phyloP scores from a whole-genome alignment of 2,888 invertebrate species.

The Galerucella calmariensis region DNA sequence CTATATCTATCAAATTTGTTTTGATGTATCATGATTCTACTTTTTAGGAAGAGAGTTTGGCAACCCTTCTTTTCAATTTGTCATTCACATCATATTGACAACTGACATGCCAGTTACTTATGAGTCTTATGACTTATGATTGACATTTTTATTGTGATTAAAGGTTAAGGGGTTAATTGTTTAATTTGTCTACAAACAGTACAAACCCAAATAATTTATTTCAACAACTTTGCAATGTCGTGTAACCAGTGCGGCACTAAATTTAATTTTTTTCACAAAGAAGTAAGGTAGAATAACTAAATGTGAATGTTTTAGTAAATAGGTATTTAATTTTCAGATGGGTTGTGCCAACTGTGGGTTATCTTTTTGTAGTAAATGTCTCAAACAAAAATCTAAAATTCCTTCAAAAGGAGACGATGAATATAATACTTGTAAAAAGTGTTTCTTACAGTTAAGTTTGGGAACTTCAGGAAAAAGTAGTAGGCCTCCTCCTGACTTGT shows the following conservation, averaged over 20 bases:
- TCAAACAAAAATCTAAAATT: conserved; percentile 76
- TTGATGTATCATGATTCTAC: too few species aligned
- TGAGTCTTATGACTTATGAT: too few species aligned
- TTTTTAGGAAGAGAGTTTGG: neutral
- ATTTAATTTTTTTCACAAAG: conserved; percentile 78
- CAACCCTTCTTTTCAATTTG: neutral
- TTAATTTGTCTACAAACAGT: neutral
- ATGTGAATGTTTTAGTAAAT: neutral
- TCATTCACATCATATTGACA: too few species aligned
- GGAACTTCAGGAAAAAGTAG: conserved; percentile 47
- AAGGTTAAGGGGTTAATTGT: neutral
- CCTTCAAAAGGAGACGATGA: conserved; percentile 71
- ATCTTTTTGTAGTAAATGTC: conserved; percentile 85
- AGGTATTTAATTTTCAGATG: conserved; percentile 69
- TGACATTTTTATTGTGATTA: conserved; percentile 1
- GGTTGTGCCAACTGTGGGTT: conserved; percentile 87
- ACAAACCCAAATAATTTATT: conserved; percentile 3
- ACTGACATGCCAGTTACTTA: too few species aligned
- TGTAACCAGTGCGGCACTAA: conserved; percentile 79
- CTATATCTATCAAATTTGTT: too few species aligned
- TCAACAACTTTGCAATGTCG: conserved; percentile 68
- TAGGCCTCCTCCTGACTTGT: conserved; percentile 68
- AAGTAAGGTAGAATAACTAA: conserved; percentile 67
- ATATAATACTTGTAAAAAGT: conserved; percentile 75
- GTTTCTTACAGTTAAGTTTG: conserved; percentile 63